phyloP scores from a whole-genome alignment of 2,888 invertebrate genomes.

The Dynastes hyllus region DNA sequence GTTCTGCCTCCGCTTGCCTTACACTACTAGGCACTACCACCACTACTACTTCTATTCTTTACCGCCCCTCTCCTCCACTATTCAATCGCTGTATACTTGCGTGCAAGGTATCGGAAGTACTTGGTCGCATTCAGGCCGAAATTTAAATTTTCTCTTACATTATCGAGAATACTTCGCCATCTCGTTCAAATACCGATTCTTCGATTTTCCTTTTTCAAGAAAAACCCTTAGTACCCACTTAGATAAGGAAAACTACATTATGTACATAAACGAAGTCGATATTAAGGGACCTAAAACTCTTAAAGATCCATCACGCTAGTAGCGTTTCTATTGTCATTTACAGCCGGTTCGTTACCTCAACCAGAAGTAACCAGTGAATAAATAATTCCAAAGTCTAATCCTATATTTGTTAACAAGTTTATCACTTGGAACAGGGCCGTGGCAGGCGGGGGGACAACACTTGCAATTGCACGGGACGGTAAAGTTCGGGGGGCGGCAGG shows the following conservation, averaged over 20 bases:
- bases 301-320: slow-evolving; percentile 1
- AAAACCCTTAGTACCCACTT: background rate
- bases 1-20: slow-evolving; percentile 34
- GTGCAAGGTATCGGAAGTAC: slow-evolving; percentile 56
- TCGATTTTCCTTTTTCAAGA: background rate
- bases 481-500: too few relatives aligned
- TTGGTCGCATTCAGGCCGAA: slow-evolving; percentile 56
- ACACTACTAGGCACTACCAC: slow-evolving; percentile 26
- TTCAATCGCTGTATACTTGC: slow-evolving; percentile 31
- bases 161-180: slow-evolving; percentile 14
- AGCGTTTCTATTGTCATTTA: too few relatives aligned
- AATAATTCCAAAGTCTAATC: too few relatives aligned
- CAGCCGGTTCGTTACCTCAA: too few relatives aligned
- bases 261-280: too few relatives aligned
- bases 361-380: too few relatives aligned
- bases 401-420: too few relatives aligned
- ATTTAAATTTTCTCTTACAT: slow-evolving; percentile 55
- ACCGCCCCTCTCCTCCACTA: slow-evolving; percentile 10
- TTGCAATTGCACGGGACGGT: too few relatives aligned
- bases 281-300: background rate
- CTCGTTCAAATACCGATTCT: background rate
- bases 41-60: slow-evolving; percentile 6
- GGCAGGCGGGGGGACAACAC: too few relatives aligned
- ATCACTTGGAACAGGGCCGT: too few relatives aligned
- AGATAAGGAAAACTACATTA: too few relatives aligned